Evolutionary conservation across 2,888 invertebrate genomes (phyloP).

Genomic region (Phengaris arion): DNA sequence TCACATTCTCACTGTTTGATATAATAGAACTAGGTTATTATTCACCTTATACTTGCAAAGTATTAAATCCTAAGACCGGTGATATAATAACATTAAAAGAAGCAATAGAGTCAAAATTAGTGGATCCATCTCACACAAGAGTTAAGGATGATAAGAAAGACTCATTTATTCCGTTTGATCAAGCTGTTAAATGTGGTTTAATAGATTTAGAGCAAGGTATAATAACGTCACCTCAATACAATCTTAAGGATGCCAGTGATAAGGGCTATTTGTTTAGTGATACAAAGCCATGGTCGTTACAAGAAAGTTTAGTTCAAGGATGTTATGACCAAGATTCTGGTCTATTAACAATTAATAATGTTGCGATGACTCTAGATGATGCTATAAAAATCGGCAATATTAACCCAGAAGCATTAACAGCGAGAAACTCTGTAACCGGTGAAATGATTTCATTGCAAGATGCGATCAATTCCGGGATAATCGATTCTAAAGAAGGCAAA

Average conservation of each 20-base stretch:
- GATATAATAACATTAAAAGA: constrained; percentile 86
- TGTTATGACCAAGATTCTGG: constrained; percentile 88
- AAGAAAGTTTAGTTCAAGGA: constrained; percentile 89
- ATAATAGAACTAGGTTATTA: constrained; percentile 88
- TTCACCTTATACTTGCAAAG: constrained; percentile 84
- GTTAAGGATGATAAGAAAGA: constrained; percentile 87
- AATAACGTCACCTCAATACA: constrained; percentile 84
- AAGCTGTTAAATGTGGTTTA: constrained; percentile 84
- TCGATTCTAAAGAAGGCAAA: constrained; percentile 89
- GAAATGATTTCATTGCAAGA: constrained; percentile 89
- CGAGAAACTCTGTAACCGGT: constrained; percentile 88
- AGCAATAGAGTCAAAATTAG: constrained; percentile 85
- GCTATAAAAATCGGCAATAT: constrained; percentile 87
- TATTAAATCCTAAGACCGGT: constrained; percentile 88
- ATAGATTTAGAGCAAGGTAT: constrained; percentile 85
- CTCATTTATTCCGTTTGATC: constrained; percentile 82
- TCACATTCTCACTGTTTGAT: constrained; percentile 86
- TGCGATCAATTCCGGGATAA: constrained; percentile 86
- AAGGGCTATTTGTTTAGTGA: constrained; percentile 90
- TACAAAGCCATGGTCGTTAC: constrained; percentile 88
- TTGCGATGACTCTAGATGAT: constrained; percentile 84
- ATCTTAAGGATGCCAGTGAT: constrained; percentile 88
- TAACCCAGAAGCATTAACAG: constrained; percentile 86
- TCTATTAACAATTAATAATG: constrained; percentile 83
- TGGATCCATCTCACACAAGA: constrained; percentile 85